Conservation (phyloP, 2,113 vertebrate genomes). For the Myanophis thanlyinensis region DNA sequence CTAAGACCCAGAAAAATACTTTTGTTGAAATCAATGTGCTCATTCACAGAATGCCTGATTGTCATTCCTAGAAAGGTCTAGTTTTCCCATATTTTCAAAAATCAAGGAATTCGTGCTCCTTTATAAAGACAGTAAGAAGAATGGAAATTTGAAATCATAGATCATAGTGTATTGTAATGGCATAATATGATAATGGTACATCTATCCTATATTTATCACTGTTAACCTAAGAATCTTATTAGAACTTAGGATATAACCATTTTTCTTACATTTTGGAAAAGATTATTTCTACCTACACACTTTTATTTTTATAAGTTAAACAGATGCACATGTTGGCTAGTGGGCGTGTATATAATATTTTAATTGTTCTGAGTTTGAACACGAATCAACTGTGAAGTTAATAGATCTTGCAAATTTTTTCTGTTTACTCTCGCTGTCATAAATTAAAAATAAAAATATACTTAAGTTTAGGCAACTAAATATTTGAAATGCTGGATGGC, state of each 20-base stretch:
- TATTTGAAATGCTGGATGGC: rapidly evolving
- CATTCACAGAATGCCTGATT: neutral
- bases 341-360: neutral
- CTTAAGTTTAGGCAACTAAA: neutral
- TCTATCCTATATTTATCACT: neutral
- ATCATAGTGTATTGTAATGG: neutral
- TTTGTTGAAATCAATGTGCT: neutral
- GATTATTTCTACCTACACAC: neutral
- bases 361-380: neutral
- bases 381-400: neutral
- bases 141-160: neutral
- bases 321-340: too few species aligned
- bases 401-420: neutral
- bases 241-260: neutral
- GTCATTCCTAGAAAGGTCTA: rapidly evolving
- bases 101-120: neutral
- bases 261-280: neutral
- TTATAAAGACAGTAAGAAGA: neutral
- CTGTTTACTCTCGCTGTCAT: neutral
- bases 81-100: neutral
- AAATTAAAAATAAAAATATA: neutral
- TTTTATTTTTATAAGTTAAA: neutral
- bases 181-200: neutral
- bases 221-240: neutral
- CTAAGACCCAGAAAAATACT: neutral